phyloP scores from a whole-genome alignment of 2,888 invertebrate species.

The Apamea epomidion region DNA sequence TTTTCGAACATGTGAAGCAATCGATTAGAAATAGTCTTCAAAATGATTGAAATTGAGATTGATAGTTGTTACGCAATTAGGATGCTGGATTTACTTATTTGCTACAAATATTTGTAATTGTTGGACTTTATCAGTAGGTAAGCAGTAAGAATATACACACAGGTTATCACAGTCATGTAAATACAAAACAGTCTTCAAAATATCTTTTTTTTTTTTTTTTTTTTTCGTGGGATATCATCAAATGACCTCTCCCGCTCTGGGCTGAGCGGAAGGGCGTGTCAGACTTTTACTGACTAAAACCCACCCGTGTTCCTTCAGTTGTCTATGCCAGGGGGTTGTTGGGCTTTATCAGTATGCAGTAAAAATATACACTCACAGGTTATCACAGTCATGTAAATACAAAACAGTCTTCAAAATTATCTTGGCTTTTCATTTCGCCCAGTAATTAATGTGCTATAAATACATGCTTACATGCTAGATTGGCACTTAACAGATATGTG shows the following conservation, averaged over 20 bases:
- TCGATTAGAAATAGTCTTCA: too few species aligned
- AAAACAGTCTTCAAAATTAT: not conserved
- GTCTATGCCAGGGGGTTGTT: too few species aligned
- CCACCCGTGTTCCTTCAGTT: too few species aligned
- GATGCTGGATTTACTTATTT: not conserved
- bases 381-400: constrained; percentile 13
- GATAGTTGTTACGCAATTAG: too few species aligned
- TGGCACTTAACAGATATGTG: constrained; percentile 25
- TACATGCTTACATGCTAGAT: constrained; percentile 4
- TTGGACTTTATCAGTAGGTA: not conserved
- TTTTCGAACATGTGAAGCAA: too few species aligned
- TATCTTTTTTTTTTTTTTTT: too few species aligned
- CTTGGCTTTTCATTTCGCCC: not conserved
- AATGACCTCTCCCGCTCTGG: too few species aligned
- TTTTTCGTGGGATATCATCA: too few species aligned
- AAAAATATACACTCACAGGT: not conserved
- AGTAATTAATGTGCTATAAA: constrained; percentile 14
- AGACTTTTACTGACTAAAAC: too few species aligned
- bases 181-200: not conserved
- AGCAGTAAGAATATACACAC: not conserved
- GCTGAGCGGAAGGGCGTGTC: too few species aligned
- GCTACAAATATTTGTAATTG: not conserved
- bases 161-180: constrained; percentile 19
- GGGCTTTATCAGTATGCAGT: not conserved
- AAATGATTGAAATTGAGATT: too few species aligned